Evolutionary conservation across 1,140 invertebrate species (phyloP).

Genomic region (Agraylea sexmaculata): DNA sequence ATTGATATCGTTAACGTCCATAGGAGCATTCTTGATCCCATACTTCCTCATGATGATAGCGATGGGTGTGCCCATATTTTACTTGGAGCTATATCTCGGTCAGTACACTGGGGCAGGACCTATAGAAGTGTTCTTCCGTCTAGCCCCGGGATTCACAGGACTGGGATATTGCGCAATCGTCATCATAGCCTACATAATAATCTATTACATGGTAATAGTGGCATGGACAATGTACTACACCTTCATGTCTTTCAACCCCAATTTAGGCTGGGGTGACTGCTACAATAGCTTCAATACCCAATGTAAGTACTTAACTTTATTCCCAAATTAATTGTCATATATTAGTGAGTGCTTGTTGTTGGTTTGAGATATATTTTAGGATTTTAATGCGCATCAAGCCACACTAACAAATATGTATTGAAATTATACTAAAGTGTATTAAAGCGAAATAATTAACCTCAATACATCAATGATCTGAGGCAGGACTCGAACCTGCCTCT

Average conservation of each 20-base stretch:
- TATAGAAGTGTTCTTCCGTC: slow-evolving; percentile 43
- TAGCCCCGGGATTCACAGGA: slow-evolving; percentile 50
- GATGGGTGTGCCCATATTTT: slow-evolving; percentile 71
- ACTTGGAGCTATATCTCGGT: slow-evolving; percentile 51
- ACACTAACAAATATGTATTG: no score
- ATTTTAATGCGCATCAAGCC: no score
- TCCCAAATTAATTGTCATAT: slow-evolving; percentile 6
- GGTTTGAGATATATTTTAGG: no score
- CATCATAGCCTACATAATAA: slow-evolving; percentile 65
- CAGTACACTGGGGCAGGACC: slow-evolving; percentile 51
- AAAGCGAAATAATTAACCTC: no score
- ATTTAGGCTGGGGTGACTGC: slow-evolving; percentile 60
- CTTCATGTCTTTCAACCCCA: slow-evolving; percentile 52
- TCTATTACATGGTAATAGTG: slow-evolving; percentile 77
- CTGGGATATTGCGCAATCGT: slow-evolving; percentile 57
- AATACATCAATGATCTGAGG: no score
- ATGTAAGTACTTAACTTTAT: slow-evolving; percentile 40
- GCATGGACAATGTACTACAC: slow-evolving; percentile 70
- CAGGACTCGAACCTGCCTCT: no score
- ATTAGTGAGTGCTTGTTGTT: slow-evolving; percentile 1
- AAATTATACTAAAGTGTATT: no score
- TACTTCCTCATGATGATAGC: slow-evolving; percentile 66
- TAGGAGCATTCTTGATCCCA: slow-evolving; percentile 69
- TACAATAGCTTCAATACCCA: slow-evolving; percentile 56
- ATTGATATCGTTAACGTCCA: slow-evolving; percentile 27